Evolutionary conservation across 2,888 invertebrate species (phyloP).

Genomic region (Xanthorhoe spadicearia): DNA sequence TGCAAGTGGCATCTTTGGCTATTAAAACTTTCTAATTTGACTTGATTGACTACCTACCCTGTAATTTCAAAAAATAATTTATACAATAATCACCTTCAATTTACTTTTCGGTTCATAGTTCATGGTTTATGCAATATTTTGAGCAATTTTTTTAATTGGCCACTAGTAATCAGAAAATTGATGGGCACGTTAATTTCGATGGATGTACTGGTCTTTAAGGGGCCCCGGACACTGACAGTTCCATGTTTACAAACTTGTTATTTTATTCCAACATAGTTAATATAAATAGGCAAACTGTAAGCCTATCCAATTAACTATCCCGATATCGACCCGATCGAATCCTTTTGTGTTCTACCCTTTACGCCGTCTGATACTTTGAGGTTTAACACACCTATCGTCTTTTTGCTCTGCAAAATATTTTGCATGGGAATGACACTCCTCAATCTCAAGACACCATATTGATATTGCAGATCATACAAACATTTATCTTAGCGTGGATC

Average conservation of each 20-base stretch:
- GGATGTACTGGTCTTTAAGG: slow-evolving; percentile 20
- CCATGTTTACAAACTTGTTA: neutral
- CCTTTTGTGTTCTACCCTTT: too few species aligned
- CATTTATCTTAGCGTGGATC: too few species aligned
- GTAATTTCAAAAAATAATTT: slow-evolving; percentile 65
- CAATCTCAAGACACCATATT: too few species aligned
- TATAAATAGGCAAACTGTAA: neutral
- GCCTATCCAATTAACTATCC: too few species aligned
- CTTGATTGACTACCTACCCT: slow-evolving; percentile 57
- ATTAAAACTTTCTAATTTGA: slow-evolving; percentile 57
- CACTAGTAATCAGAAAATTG: slow-evolving; percentile 52
- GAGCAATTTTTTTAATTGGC: slow-evolving; percentile 59
- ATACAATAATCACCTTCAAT: slow-evolving; percentile 53
- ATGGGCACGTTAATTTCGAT: slow-evolving; percentile 51
- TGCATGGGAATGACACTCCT: too few species aligned
- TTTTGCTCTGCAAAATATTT: too few species aligned
- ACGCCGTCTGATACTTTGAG: too few species aligned
- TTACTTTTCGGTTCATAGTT: slow-evolving; percentile 66
- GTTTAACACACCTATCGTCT: too few species aligned
- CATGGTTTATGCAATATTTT: slow-evolving; percentile 58
- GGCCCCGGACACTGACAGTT: neutral
- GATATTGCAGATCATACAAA: too few species aligned
- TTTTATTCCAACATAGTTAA: neutral
- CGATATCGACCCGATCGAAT: too few species aligned
- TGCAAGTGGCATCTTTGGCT: slow-evolving; percentile 40